These are phyloP conservation scores for Elachura formosa DNA, from an alignment of 2,113 vertebrate genomes.

Conservation along the genomic window DNA sequence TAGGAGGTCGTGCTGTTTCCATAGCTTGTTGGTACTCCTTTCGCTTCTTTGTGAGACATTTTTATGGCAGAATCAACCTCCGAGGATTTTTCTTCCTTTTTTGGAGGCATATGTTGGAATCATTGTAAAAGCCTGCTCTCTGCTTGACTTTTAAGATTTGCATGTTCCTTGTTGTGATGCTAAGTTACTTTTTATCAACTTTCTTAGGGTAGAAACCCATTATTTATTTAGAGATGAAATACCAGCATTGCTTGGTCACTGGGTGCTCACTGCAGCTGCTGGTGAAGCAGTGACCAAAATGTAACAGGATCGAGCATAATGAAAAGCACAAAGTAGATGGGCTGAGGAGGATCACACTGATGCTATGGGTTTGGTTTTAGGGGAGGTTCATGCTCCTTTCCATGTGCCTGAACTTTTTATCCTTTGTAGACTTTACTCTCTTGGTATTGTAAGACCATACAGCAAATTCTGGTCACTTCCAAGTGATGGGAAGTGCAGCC, in stretches of 20 bases:
- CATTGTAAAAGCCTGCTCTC: not conserved
- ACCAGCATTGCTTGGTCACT: not conserved
- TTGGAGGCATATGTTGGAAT: not conserved
- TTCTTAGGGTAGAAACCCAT: not conserved
- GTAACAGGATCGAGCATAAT: not conserved
- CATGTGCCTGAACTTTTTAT: not conserved
- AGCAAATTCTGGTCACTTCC: not conserved
- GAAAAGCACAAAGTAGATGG: not conserved
- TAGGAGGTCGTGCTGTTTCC: not conserved
- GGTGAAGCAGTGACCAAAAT: not conserved
- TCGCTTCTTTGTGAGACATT: not conserved
- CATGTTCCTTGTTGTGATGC: not conserved
- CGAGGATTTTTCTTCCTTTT: not conserved
- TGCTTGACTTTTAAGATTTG: not conserved
- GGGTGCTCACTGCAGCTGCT: rapidly evolving
- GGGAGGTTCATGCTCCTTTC: not conserved
- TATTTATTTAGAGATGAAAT: slow-evolving; percentile 23
- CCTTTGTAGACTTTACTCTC: not conserved
- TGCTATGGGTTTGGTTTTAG: not conserved
- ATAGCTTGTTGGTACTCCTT: not conserved
- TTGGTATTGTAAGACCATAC: not conserved
- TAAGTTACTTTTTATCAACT: not conserved
- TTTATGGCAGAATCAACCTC: not conserved
- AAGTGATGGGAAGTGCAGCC: not conserved
- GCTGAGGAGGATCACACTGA: not conserved